Evolutionary conservation across 1,140 invertebrate genomes (phyloP).

Genomic region (Drosophila varians): DNA sequence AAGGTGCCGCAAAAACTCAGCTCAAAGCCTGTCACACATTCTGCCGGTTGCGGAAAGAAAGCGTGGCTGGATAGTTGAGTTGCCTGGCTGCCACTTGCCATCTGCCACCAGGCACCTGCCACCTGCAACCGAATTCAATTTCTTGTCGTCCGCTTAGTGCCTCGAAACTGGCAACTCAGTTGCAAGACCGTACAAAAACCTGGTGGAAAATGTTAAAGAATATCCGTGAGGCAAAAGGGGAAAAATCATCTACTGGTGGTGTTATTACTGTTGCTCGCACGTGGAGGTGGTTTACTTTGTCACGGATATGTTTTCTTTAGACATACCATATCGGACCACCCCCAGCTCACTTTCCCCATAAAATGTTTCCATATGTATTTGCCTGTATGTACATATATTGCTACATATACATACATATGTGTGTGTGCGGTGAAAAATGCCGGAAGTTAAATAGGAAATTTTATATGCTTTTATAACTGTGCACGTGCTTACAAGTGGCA

Average conservation of each 20-base stretch:
- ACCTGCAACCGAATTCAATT: slow-evolving; percentile 71
- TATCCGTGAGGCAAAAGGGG: not conserved
- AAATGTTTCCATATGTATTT: not conserved
- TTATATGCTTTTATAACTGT: slow-evolving; percentile 80
- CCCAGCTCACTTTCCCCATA: not conserved
- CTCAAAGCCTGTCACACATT: slow-evolving; percentile 69
- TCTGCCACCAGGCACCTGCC: slow-evolving; percentile 23
- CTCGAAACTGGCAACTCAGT: slow-evolving; percentile 49
- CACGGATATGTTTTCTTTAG: slow-evolving; percentile 79
- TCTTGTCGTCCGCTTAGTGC: slow-evolving; percentile 51
- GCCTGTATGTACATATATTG: not conserved
- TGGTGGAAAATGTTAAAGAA: not conserved
- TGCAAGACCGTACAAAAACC: slow-evolving; percentile 27
- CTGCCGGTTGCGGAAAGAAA: slow-evolving; percentile 14
- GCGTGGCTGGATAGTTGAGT: not conserved
- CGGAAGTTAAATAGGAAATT: slow-evolving; percentile 81
- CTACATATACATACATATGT: no score
- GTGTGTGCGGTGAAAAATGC: slow-evolving; percentile 55
- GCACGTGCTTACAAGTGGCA: slow-evolving; percentile 72
- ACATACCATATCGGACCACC: slow-evolving; percentile 61
- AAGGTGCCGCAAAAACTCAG: slow-evolving; percentile 43
- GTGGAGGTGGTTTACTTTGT: slow-evolving; percentile 77
- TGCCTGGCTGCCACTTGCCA: not conserved
- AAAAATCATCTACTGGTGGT: slow-evolving; percentile 67
- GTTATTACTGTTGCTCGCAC: slow-evolving; percentile 77